Base-by-base conservation (phyloP, 2,797 vertebrate genomes). In the Smutsia gigantea region DNA sequence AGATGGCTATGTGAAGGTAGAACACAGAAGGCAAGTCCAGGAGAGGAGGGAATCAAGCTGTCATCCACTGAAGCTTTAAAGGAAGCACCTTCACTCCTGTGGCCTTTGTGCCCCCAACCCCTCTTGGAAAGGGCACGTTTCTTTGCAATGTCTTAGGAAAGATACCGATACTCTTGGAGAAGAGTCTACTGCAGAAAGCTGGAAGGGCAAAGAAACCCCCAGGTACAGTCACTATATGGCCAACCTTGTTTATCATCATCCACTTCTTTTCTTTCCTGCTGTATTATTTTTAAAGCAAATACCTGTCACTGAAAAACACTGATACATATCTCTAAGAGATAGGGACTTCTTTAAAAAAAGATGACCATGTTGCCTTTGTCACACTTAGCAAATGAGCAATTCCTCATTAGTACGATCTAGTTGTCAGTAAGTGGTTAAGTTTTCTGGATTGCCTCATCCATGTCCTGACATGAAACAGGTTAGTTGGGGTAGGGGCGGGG, bases 261-360 rank as follows among this genome's bases (percentile, higher is more conserved):
- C 34, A 46, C 29, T 34, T 51, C 46, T 37, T 74, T 37, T 77
- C 37, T 61, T 55, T 61, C 39, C 61, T 61, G 57, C 13, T 68
- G 7, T 51, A 19, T 93, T 57, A 39, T n/a, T 89, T 83, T 68
- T 69, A 69, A 78, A 93, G 51, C 57, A 78, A 37, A 75, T 71
- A 64, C 29, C 23, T 53, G 6, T 64, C n/a, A 63, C 66, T 81
- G 75, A 39, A 93, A 88, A 88, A 59, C 7, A 61, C 9, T 1
- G 19, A 5, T n/a, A 72, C 6, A 1, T 68, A 34, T 72, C 78
- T 90, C 61, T 75, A 64, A 72, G 19, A 83, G 49, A 46, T 46
- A 71, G 29, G 12, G 13, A 71, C 34, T 85, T 57, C 29, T 34
- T 5, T 2, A 64, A 27, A 61, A 75, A 51, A 53, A 42, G 53